phyloP scores from a whole-genome alignment of 2,113 vertebrate genomes.

The Cheirogaleus medius region DNA sequence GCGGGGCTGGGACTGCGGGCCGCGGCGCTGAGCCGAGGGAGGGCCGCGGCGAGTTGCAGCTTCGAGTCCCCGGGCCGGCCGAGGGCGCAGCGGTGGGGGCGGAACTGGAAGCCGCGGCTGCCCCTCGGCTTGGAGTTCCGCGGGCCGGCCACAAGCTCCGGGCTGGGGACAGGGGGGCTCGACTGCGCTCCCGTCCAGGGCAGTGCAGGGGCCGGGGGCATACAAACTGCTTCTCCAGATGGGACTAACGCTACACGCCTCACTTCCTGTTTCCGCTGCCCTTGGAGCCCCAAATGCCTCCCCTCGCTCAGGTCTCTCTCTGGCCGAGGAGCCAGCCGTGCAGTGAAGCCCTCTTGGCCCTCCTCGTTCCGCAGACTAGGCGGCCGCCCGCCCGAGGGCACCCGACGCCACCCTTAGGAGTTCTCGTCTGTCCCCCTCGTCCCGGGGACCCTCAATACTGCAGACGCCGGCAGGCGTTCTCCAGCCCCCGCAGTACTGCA shows the following conservation, averaged over 20 bases:
- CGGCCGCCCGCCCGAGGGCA: not conserved
- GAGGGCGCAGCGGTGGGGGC: not conserved
- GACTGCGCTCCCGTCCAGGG: not conserved
- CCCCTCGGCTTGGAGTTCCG: not conserved
- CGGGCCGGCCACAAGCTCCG: not conserved
- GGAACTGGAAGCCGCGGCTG: fast-evolving
- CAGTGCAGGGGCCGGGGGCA: too few relatives aligned
- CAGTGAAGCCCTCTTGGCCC: not conserved
- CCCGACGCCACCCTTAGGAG: not conserved
- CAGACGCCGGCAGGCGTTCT: not conserved
- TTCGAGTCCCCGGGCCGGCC: not conserved
- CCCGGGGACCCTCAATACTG: not conserved
- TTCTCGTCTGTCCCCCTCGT: not conserved
- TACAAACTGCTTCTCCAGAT: not conserved
- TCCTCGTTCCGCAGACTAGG: not conserved
- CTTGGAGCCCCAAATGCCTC: not conserved
- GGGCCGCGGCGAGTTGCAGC: not conserved
- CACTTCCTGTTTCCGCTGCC: conserved; percentile 35
- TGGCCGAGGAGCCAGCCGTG: not conserved
- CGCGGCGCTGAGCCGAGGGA: not conserved
- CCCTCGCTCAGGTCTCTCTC: not conserved
- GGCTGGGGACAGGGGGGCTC: fast-evolving
- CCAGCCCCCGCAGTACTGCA: not conserved
- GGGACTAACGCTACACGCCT: not conserved
- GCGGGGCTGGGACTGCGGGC: not conserved